These are phyloP conservation scores for Polypedilum vanderplanki DNA, from an alignment of 1,140 invertebrate species.

Conservation along the genomic window DNA sequence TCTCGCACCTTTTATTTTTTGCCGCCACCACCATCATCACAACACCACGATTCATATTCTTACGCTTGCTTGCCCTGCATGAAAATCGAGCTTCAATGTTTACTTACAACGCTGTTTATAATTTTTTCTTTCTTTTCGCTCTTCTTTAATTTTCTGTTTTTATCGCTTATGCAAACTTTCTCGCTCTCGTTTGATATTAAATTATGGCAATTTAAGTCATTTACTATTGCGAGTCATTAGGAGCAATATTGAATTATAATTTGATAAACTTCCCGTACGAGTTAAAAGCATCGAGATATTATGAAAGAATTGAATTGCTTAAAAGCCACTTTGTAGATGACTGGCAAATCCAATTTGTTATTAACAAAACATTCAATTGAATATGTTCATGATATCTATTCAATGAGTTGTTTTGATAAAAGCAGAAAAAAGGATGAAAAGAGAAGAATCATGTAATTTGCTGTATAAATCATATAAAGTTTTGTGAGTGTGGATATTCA, in stretches of 20 bases:
- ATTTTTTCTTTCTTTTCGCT: background rate
- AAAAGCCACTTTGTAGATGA: too few species aligned
- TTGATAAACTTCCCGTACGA: too few species aligned
- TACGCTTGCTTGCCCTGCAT: too few species aligned
- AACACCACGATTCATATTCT: too few species aligned
- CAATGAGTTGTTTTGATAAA: background rate
- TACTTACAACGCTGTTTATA: constrained; percentile 9
- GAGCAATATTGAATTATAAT: too few species aligned
- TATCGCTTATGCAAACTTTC: background rate
- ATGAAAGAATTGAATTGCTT: too few species aligned
- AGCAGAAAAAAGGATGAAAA: background rate
- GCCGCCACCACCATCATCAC: background rate
- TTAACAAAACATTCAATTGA: background rate
- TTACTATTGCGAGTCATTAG: too few species aligned
- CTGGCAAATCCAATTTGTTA: too few species aligned
- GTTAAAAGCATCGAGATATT: too few species aligned
- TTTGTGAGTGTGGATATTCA: background rate
- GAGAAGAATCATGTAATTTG: background rate
- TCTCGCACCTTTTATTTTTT: constrained; percentile 5
- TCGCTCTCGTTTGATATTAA: too few species aligned
- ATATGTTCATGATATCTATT: background rate
- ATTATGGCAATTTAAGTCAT: too few species aligned
- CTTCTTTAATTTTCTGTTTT: background rate
- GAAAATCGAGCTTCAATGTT: background rate
- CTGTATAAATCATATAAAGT: background rate